These are phyloP conservation scores for Enteromius mattozi DNA, from an alignment of 2,797 vertebrate species.

Conservation along the genomic window DNA sequence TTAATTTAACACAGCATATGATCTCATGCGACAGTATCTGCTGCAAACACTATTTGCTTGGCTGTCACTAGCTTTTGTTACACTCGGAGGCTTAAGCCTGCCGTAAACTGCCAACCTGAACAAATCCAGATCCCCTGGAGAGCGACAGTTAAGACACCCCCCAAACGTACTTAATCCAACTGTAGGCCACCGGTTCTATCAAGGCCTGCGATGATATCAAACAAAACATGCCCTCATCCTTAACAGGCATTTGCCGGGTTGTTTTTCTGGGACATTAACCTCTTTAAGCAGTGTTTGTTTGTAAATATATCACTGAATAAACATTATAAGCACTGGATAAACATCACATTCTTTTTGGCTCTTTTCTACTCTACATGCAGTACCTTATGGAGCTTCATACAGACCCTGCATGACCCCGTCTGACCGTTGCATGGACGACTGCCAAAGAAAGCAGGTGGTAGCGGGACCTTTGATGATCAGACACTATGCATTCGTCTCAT, in stretches of 20 bases:
- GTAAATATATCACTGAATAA: constrained; percentile 36
- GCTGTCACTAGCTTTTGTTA: constrained; percentile 16
- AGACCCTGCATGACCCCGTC: constrained; percentile 18
- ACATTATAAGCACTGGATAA: constrained; percentile 13
- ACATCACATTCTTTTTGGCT: not conserved
- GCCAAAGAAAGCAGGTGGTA: constrained; percentile 49
- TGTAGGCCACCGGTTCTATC: not conserved
- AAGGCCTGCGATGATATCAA: constrained; percentile 18
- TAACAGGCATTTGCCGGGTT: not conserved
- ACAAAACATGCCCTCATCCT: constrained; percentile 5
- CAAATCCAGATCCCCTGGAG: constrained; percentile 26
- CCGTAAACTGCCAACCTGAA: constrained; percentile 15
- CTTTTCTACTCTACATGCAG: constrained; percentile 14
- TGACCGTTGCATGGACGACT: constrained; percentile 5
- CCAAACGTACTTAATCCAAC: constrained; percentile 17
- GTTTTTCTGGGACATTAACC: constrained; percentile 28
- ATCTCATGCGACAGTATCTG: constrained; percentile 1
- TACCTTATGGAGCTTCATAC: constrained; percentile 6
- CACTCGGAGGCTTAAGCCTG: constrained; percentile 10
- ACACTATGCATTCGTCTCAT: constrained; percentile 40
- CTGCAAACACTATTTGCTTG: not conserved
- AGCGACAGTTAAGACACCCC: not conserved
- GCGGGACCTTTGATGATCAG: constrained; percentile 36
- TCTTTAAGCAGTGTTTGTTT: constrained; percentile 45
- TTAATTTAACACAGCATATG: not conserved